Evolutionary conservation across 1,140 invertebrate genomes (phyloP).

Genomic region (Drosophila bocqueti): DNA sequence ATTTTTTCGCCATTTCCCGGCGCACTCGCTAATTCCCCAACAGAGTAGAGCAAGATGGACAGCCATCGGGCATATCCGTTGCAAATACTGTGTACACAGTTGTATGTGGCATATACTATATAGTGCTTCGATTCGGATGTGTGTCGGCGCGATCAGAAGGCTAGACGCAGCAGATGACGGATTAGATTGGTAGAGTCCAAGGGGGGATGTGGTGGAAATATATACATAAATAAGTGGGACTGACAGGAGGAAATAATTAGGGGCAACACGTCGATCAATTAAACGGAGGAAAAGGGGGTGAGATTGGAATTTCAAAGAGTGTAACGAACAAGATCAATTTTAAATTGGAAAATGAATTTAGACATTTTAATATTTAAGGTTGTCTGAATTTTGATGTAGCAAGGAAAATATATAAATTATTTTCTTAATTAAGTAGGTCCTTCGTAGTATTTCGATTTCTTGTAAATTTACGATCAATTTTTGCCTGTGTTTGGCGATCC

Average conservation of each 20-base stretch:
- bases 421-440: neutral
- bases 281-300: neutral
- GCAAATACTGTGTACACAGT: conserved; percentile 33
- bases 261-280: conserved; percentile 66
- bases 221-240: conserved; percentile 12
- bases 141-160: conserved; percentile 72
- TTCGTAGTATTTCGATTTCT: neutral
- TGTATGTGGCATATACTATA: conserved; percentile 16
- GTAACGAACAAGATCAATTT: neutral
- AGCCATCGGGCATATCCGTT: conserved; percentile 74
- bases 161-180: conserved; percentile 53
- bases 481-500: neutral
- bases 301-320: conserved; percentile 3
- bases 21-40: conserved; percentile 59
- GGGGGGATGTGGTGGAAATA: neutral
- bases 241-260: conserved; percentile 79
- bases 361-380: conserved; percentile 3
- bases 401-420: neutral
- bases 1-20: conserved; percentile 72
- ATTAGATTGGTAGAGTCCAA: conserved; percentile 38
- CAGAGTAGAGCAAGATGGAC: conserved; percentile 32
- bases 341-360: neutral
- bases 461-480: neutral
- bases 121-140: conserved; percentile 39
- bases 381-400: neutral